Conservation (phyloP, 1,140 invertebrate genomes). For the Conopomorpha cramerella region DNA sequence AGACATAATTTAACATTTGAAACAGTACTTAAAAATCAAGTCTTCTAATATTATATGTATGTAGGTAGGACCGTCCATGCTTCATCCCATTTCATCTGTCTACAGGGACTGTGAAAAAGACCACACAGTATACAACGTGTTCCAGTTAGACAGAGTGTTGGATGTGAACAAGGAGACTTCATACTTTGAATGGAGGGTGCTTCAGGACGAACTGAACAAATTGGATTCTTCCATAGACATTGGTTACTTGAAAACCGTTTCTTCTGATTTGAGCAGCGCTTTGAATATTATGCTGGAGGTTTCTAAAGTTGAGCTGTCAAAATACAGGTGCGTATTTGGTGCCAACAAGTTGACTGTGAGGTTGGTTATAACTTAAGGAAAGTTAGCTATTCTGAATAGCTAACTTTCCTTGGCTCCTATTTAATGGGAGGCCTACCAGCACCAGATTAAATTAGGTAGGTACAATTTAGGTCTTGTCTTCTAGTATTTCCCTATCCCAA, state of each 20-base stretch:
- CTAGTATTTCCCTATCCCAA: no score
- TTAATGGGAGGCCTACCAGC: no score
- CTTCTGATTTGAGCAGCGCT: conserved; percentile 47
- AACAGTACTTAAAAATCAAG: no score
- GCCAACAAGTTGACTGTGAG: no score
- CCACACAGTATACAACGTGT: conserved; percentile 70
- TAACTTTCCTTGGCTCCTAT: no score
- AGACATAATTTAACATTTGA: no score
- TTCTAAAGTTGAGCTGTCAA: conserved; percentile 70
- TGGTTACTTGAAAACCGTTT: conserved; percentile 34
- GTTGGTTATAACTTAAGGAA: no score
- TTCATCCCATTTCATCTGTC: conserved; percentile 14
- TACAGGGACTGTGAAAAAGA: conserved; percentile 72
- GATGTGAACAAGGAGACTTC: conserved; percentile 65
- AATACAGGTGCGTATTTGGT: conserved; percentile 68
- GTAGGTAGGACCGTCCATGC: no score
- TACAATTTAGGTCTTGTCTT: no score
- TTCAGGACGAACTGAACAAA: conserved; percentile 55
- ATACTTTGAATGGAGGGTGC: conserved; percentile 65
- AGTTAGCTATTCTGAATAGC: no score
- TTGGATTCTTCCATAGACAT: conserved; percentile 40
- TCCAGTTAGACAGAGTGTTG: conserved; percentile 67
- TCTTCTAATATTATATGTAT: no score
- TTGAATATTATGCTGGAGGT: conserved; percentile 68
- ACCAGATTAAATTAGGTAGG: no score